These are phyloP conservation scores for Zele albiditarsus DNA, from an alignment of 2,888 invertebrate species.

Conservation along the genomic window DNA sequence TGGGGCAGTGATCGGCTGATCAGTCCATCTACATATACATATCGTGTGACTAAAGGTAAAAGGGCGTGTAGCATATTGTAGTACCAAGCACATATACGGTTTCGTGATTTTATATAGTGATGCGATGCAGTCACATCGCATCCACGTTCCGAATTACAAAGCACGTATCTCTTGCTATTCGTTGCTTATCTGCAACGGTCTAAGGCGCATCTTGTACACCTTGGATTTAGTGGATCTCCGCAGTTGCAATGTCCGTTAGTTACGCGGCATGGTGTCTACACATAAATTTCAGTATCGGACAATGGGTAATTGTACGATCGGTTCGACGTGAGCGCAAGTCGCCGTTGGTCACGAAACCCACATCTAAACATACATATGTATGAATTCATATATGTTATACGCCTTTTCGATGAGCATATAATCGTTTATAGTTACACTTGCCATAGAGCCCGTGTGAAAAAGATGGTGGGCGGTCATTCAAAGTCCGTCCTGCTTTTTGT, in stretches of 20 bases:
- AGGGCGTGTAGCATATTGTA: too few relatives aligned
- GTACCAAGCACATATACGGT: too few relatives aligned
- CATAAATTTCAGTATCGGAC: conserved; percentile 73
- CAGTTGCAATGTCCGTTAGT: conserved; percentile 62
- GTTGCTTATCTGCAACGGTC: conserved; percentile 66
- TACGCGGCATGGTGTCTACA: conserved; percentile 66
- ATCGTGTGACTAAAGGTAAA: too few relatives aligned
- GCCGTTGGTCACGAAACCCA: conserved; percentile 49
- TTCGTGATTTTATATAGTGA: too few relatives aligned
- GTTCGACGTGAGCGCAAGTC: conserved; percentile 58
- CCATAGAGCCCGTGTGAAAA: neutral
- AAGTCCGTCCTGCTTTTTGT: too few relatives aligned
- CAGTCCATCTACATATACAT: too few relatives aligned
- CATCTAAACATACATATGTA: neutral
- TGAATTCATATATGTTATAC: neutral
- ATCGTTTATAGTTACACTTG: too few relatives aligned
- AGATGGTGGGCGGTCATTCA: neutral
- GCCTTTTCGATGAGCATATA: too few relatives aligned
- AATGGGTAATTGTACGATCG: conserved; percentile 71
- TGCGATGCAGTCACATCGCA: too few relatives aligned
- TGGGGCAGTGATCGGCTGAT: too few relatives aligned
- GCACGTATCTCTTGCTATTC: conserved; percentile 61
- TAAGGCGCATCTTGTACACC: conserved; percentile 59
- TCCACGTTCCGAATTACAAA: conserved; percentile 64
- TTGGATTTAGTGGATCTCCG: conserved; percentile 59